A percentile compares a stretch with the other conserved stretches of the same genome.
These are phyloP conservation scores for Agonopterix alstromeriana DNA, from an alignment of 2,888 invertebrate species.

Conservation along the genomic window DNA sequence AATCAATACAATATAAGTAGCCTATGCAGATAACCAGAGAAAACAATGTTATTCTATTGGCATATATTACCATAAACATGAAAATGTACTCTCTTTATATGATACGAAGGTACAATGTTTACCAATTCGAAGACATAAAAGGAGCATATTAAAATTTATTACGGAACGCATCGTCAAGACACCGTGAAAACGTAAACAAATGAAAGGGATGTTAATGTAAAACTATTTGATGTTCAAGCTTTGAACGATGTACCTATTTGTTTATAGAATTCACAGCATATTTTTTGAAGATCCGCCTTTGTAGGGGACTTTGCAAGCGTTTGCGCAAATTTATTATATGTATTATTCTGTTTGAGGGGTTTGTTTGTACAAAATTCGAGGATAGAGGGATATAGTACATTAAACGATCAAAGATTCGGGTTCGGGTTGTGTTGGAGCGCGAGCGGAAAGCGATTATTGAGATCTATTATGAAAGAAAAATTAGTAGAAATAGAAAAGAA, in stretches of 20 bases:
- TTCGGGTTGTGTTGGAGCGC: constrained; percentile 2
- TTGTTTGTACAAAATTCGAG: constrained; percentile 21
- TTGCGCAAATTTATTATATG: constrained; percentile 46
- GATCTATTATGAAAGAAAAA: no score
- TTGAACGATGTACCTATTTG: constrained; percentile 35
- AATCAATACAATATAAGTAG: no score
- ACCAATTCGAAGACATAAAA: constrained; percentile 35
- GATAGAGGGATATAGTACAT: constrained; percentile 28
- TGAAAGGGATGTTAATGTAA: constrained; percentile 49
- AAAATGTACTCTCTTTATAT: no score
- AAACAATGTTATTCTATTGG: no score
- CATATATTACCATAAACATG: no score
- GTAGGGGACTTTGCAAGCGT: constrained; percentile 24
- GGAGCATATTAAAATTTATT: constrained; percentile 52
- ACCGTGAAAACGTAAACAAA: constrained; percentile 27
- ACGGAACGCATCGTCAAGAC: constrained; percentile 29
- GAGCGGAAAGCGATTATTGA: background rate
- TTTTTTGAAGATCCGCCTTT: constrained; percentile 32
- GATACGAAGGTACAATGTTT: constrained; percentile 15
- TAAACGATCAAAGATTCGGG: constrained; percentile 15
- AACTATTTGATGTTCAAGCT: constrained; percentile 62
- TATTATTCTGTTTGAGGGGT: constrained; percentile 31
- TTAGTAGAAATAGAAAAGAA: no score
- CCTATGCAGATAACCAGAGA: no score
- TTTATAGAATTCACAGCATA: constrained; percentile 38